Conservation (phyloP, 1,140 invertebrate species). For the Cherax destructor region DNA sequence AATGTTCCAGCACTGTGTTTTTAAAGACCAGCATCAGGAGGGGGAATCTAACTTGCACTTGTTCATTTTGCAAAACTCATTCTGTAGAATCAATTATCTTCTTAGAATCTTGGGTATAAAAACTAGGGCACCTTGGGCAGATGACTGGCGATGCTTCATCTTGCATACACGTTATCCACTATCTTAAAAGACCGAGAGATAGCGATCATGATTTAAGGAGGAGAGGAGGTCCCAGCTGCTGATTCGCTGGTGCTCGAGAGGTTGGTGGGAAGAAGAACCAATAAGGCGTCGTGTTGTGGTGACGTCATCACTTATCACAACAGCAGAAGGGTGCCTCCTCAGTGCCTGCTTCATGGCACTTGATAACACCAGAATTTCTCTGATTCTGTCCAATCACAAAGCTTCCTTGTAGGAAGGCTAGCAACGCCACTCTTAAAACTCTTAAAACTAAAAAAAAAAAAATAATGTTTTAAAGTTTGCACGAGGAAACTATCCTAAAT, state of each 20-base stretch:
- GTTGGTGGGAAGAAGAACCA: neutral
- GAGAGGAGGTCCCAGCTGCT: neutral
- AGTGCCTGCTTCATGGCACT: neutral
- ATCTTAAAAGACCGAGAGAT: constrained; percentile 6
- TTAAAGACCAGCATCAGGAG: too few relatives aligned
- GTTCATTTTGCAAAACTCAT: too few relatives aligned
- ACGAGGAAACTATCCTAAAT: too few relatives aligned
- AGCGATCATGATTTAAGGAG: constrained; percentile 16
- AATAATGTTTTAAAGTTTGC: too few relatives aligned
- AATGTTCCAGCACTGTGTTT: too few relatives aligned
- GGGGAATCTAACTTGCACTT: too few relatives aligned
- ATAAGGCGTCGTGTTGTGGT: neutral
- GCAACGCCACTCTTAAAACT: neutral
- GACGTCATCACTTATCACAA: constrained; percentile 11
- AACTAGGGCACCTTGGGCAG: neutral
- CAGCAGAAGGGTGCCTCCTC: neutral
- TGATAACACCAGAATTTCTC: neutral
- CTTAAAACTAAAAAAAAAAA: too few relatives aligned
- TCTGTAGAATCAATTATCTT: too few relatives aligned
- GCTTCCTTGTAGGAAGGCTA: neutral
- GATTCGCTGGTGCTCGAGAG: neutral
- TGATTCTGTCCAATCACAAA: neutral
- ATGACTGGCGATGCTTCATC: neutral
- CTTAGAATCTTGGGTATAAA: neutral
- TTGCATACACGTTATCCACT: neutral